phyloP scores from a whole-genome alignment of 2,113 vertebrate genomes.

The Oncorhynchus gorbuscha region DNA sequence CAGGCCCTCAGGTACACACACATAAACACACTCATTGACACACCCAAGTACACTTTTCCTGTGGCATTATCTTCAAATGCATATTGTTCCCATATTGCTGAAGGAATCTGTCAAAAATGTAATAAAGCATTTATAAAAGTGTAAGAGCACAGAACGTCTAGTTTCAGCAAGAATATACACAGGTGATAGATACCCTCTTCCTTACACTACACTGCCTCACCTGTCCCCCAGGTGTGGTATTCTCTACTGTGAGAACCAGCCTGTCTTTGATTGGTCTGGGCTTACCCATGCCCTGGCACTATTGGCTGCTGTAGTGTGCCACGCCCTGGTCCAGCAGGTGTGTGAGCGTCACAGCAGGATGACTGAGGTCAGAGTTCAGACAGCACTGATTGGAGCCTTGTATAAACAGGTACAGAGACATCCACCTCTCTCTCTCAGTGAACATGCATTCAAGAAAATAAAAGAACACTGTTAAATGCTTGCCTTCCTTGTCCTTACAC shows the following conservation, averaged over 20 bases:
- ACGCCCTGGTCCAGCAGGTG: slow-evolving; percentile 57
- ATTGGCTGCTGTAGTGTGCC: slow-evolving; percentile 49
- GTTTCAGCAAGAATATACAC: neutral
- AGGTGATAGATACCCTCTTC: neutral
- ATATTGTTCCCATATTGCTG: neutral
- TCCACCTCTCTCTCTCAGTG: neutral
- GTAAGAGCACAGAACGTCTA: too few species aligned
- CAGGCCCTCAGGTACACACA: slow-evolving; percentile 2
- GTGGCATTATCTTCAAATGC: neutral
- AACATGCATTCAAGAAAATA: neutral
- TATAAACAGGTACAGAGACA: slow-evolving; percentile 64
- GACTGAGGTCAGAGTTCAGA: slow-evolving; percentile 64
- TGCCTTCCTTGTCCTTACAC: neutral
- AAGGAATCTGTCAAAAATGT: neutral
- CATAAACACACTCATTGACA: neutral
- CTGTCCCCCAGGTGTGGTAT: slow-evolving; percentile 55
- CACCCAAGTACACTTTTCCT: neutral
- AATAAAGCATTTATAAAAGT: neutral
- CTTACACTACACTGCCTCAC: neutral
- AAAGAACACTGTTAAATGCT: neutral
- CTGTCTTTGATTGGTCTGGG: slow-evolving; percentile 33
- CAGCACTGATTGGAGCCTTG: slow-evolving; percentile 54
- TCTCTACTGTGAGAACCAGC: slow-evolving; percentile 48
- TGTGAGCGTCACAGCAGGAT: slow-evolving; percentile 59
- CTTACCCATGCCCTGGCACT: slow-evolving; percentile 52